Evolutionary conservation across 2,113 vertebrate genomes (phyloP).

Genomic region (Panthera uncia): DNA sequence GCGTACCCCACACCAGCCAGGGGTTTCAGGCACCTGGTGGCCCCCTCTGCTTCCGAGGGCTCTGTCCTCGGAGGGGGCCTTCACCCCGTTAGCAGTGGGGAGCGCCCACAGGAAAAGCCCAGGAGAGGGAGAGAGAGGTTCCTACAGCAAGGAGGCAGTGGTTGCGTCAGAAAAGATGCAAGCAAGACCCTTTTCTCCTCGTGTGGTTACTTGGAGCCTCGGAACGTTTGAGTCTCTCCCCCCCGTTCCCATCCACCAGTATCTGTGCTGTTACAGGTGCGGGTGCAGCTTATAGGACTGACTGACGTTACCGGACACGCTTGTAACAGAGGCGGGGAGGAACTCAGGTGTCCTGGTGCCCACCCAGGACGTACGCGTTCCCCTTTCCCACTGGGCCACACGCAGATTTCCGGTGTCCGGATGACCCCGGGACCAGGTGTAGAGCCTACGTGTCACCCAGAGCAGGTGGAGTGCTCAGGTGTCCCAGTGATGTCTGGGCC

Average conservation of each 20-base stretch:
- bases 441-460: neutral
- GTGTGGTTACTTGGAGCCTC: neutral
- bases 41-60: neutral
- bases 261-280: accelerated
- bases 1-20: accelerated
- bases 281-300: neutral
- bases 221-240: neutral
- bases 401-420: too few species aligned
- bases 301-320: neutral
- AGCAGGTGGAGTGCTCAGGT: too few species aligned
- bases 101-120: neutral
- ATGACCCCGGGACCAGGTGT: too few species aligned
- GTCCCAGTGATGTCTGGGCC: neutral
- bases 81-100: neutral
- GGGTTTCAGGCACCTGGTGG: neutral
- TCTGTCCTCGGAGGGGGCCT: neutral
- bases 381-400: neutral
- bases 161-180: neutral
- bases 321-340: neutral
- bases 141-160: neutral
- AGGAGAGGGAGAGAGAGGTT: neutral
- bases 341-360: neutral
- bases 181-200: accelerated
- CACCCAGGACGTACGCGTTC: too few species aligned
- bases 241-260: neutral